Evolutionary conservation across 2,888 invertebrate genomes (phyloP).

Genomic region (Thymelicus sylvestris): DNA sequence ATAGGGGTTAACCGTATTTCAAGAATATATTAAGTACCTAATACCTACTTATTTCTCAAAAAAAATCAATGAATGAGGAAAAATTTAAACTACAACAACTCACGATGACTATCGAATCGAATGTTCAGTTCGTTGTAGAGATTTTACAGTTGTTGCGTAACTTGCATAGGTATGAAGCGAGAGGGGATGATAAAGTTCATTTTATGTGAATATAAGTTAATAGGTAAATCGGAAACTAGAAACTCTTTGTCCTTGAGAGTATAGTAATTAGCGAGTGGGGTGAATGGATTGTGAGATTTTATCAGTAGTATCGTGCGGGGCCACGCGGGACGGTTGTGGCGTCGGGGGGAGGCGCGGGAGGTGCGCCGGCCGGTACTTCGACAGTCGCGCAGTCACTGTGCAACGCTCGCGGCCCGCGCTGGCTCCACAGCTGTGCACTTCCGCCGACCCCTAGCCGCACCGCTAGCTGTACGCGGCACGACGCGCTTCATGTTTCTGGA

Average conservation of each 20-base stretch:
- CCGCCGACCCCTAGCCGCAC: slow-evolving; percentile 2
- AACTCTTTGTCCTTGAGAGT: slow-evolving; percentile 32
- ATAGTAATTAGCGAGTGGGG: slow-evolving; percentile 48
- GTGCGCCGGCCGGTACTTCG: slow-evolving; percentile 51
- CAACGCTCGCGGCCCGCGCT: slow-evolving; percentile 80
- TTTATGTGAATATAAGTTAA: slow-evolving; percentile 1
- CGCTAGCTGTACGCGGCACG: neutral
- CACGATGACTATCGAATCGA: too few species aligned
- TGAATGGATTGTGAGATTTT: slow-evolving; percentile 59
- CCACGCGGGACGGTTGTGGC: slow-evolving; percentile 51
- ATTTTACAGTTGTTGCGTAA: too few species aligned
- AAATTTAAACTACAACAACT: too few species aligned
- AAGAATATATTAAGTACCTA: too few species aligned
- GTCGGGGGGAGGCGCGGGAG: slow-evolving; percentile 51
- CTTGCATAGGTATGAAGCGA: too few species aligned
- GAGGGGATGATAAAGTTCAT: too few species aligned
- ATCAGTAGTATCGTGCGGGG: slow-evolving; percentile 50
- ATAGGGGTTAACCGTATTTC: too few species aligned
- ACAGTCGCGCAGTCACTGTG: slow-evolving; percentile 76
- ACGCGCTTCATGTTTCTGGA: slow-evolving; percentile 24
- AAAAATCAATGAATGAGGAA: too few species aligned
- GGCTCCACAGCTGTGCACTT: slow-evolving; percentile 55
- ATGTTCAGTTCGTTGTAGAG: too few species aligned
- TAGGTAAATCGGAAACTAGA: slow-evolving; percentile 18
- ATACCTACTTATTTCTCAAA: too few species aligned